Evolutionary conservation across 2,113 vertebrate genomes (phyloP).

Genomic region (Quiscalus mexicanus): DNA sequence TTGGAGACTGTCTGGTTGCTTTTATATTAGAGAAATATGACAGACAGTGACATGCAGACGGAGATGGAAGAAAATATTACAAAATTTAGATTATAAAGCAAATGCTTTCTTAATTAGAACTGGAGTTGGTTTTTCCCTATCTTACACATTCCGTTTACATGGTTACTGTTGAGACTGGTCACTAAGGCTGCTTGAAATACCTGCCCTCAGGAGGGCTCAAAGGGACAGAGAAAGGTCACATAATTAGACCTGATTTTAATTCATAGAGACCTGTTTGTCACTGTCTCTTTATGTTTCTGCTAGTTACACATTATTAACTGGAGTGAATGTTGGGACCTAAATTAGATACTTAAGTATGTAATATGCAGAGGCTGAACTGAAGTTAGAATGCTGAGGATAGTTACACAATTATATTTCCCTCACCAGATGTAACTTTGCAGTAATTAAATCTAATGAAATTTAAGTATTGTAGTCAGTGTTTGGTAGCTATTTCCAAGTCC

Average conservation of each 20-base stretch:
- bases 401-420: slow-evolving; percentile 63
- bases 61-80: slow-evolving; percentile 31
- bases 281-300: slow-evolving; percentile 72
- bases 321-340: slow-evolving; percentile 76
- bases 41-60: slow-evolving; percentile 33
- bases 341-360: slow-evolving; percentile 72
- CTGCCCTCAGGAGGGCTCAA: slow-evolving; percentile 70
- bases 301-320: slow-evolving; percentile 84
- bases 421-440: slow-evolving; percentile 66
- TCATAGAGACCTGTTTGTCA: slow-evolving; percentile 77
- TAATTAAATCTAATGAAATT: slow-evolving; percentile 70
- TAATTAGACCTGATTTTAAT: slow-evolving; percentile 91
- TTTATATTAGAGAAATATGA: slow-evolving; percentile 44
- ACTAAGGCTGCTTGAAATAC: slow-evolving; percentile 75
- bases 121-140: not conserved
- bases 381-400: slow-evolving; percentile 61
- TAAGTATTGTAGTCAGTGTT: slow-evolving; percentile 59
- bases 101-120: slow-evolving; percentile 33
- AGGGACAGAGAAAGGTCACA: slow-evolving; percentile 76
- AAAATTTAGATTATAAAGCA: slow-evolving; percentile 41
- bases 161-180: slow-evolving; percentile 83
- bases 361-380: slow-evolving; percentile 57
- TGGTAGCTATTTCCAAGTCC: slow-evolving; percentile 61
- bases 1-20: slow-evolving; percentile 30
- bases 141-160: slow-evolving; percentile 80